Evolutionary conservation across 2,797 vertebrate genomes (phyloP), one percentile per base, ranked within the genome.

Genomic region (Gymnoscopelus braueri): DNA sequence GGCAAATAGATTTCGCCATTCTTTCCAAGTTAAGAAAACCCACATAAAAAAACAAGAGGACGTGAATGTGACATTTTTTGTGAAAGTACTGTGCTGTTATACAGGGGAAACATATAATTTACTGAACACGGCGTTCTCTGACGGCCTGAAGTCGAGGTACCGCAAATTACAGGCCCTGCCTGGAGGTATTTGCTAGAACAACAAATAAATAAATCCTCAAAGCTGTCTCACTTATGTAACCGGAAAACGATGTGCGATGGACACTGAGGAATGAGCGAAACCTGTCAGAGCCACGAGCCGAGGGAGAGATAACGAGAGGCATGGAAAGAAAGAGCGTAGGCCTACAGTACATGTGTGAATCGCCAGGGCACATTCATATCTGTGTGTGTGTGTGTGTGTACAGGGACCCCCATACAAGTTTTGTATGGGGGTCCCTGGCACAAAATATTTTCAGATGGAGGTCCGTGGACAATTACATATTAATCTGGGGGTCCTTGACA

Each of bases 81-180:
- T 3, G 52, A 64, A 81, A 52, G 59, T 65, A 47, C 55, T 50
- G 15, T 58, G 56, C 32, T 51, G 32, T 67, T 39, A 55, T 51
- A 4, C 12, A 49, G 35, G 64, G 71, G 67, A 73, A 88, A 83
- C 86, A 83, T 71, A 57, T 81, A 69, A 59, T 44, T 58, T 65
- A 35, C 32, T 44, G n/a, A 54, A 65, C 39, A 44, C 39, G 15
- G 12, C 75, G 78, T 63, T 63, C 55, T 84, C 84, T 84, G 81
- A 78, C 77, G 53, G 62, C 72, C 86, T 76, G 48, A 76, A 56
- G 57, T 80, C 71, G 73, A 69, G 83, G 77, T 79, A 81, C 73
- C 60, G 5, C 72, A 82, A 82, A 81, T 71, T 77, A 68, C 50
- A 77, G 68, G 60, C 23, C 1, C 63, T 54, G 39, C 65, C 53